Base-by-base conservation (phyloP, 2,888 invertebrate genomes). In the Achlya flavicornis region DNA sequence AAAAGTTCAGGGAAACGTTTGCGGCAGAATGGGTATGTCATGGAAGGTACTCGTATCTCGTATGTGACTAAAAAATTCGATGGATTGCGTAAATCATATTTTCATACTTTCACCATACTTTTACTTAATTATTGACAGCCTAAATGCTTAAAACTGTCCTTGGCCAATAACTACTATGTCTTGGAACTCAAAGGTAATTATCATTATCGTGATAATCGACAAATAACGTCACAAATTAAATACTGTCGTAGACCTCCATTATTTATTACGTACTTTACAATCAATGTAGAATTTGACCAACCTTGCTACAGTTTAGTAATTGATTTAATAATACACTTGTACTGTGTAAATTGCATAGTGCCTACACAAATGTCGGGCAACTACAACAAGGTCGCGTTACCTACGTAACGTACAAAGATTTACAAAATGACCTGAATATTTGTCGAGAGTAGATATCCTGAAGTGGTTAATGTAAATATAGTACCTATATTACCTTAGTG, bases 371-470 rank as follows among this genome's bases (percentile, higher is more conserved):
- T 48, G 16, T 16, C 48, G 16, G 6, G 16, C 48, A 48, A 48
- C 16, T 16, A 48, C 48, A 0, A n/a, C 48, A 19, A 53, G 53
- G 53, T 19, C 53, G 10, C 53, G 65, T 66, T 70, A 35, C 6
- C 6, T 35, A 35, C 35, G 6, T 35, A 26, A 65, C 53, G 63
- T 43, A 63, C 64, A 19, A n/a, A 43, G 32, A 35, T 61, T 61
- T 61, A 32, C 57, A 58, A 43, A 32, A 46, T 46, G 38, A 4
- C 3, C 38, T 48, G 60, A 60, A 48, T 16, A 63, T 41, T 48
- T 61, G 48, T 61, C 61, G 60, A 38, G 65, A 65, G 60, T 58
- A 62, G 58, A 38, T 63, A 71, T 67, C 67, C 10, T 38, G 38
- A 38, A 38, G 3, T 38, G 38, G 0, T 38, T 10, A 38, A 7